Base-by-base conservation (phyloP, 64 coral and sea anemone genomes). In the Montipora capricornis region DNA sequence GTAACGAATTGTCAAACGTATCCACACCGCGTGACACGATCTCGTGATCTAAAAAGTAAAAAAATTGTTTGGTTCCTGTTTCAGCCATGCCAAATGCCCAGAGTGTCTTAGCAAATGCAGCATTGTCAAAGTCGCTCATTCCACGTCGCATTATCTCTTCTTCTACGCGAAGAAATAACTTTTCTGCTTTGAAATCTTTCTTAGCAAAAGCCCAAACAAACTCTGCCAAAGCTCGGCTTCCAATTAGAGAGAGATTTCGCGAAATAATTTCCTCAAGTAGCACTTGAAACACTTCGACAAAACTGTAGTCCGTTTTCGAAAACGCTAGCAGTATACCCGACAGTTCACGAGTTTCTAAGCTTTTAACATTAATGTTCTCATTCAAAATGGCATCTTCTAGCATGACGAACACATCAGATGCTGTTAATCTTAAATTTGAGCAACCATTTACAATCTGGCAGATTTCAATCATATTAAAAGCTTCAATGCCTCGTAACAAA, bases 201-300 rank as follows among this genome's bases (percentile, higher is more conserved):
- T 49, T 86, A 24, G 82, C 82, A 71, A 86, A 86, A 2, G 82
- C 47, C 82, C 82, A 86, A 2, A 73, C 82, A 50, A 86, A 71
- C 13, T 86, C 82, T 1, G 66, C 82, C 45, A 86, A 22, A 13
- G 64, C 62, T 0, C 67, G 45, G 66, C 46, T 71, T 6, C 10
- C 47, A 10, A 86, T 86, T 16, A 5, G 3, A 5, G 62, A 49
- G 8, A 86, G 49, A 29, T 86, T 64, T 86, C 82, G 70, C 50
- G 82, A 86, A 8, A 86, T 17, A 86, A 86, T 71, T 86, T 86
- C 82, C 20, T 86, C 47, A 14, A 73, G 71, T 7, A 86, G 71
- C 15, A 44, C 37, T 1, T 86, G 17, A 86, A 86, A 86, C 46
- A 86, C 1, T 49, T 86, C 8, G 20, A 68, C 46, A 49, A 64